Percentiles rank a stretch among this genome's conserved stretches.
Conservation (phyloP, 2,888 invertebrate species). For the Nemapogon koenigi region DNA sequence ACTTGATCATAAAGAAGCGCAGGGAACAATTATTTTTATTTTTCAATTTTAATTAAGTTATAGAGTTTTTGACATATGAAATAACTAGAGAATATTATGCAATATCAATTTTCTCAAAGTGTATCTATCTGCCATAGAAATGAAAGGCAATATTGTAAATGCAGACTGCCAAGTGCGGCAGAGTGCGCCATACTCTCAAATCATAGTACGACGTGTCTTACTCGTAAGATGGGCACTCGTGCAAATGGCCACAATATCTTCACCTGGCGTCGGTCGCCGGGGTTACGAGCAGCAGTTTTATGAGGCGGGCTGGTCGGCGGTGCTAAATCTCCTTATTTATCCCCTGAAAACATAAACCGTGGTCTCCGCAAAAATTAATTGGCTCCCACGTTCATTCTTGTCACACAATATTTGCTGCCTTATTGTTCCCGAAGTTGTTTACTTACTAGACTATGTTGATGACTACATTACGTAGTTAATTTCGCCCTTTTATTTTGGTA, state of each 20-base stretch:
- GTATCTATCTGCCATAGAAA: not conserved
- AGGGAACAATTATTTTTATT: not conserved
- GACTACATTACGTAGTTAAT: no score
- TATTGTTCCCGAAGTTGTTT: slow-evolving; percentile 31
- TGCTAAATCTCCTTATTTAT: slow-evolving; percentile 62
- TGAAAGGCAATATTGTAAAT: not conserved
- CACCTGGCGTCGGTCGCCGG: slow-evolving; percentile 5
- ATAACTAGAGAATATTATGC: not conserved
- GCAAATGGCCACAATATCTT: slow-evolving; percentile 10
- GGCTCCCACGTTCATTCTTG: slow-evolving; percentile 48
- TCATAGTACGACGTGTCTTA: slow-evolving; percentile 6
- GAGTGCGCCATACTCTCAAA: no score
- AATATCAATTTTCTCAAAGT: not conserved
- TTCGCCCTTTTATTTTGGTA: no score
- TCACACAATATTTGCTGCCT: slow-evolving; percentile 41
- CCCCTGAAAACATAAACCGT: slow-evolving; percentile 58
- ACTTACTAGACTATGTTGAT: slow-evolving; percentile 6
- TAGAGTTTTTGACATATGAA: not conserved
- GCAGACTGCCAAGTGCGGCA: no score
- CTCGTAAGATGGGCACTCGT: slow-evolving; percentile 3
- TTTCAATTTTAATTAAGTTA: not conserved
- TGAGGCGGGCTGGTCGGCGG: slow-evolving; percentile 44
- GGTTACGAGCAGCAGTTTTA: slow-evolving; percentile 50
- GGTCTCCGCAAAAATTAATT: slow-evolving; percentile 60
- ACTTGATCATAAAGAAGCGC: not conserved